Base-by-base conservation (phyloP, 2,113 vertebrate species). In the Mixornis gularis region DNA sequence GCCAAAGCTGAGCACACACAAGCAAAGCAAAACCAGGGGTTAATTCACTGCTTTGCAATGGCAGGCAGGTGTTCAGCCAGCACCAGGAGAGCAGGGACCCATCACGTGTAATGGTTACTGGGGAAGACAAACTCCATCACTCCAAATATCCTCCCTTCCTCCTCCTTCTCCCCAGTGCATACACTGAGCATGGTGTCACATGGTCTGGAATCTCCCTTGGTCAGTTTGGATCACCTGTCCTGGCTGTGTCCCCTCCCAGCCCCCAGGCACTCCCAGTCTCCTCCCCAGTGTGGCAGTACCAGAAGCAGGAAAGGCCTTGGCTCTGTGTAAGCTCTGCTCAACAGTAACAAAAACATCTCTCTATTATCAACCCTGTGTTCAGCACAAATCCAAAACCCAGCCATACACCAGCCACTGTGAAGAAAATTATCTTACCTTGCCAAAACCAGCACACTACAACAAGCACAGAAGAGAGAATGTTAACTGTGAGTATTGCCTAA, bases 101-200 rank as follows among this genome's bases (percentile, higher is more conserved):
- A n/a, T 16, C 36, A 51, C 43, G 7, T 6, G 3, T 16, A 36
- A 11, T 18, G 18, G 22, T 3, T 8, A 13, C 26, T 43, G 4
- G 26, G 6, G 15, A 43, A 32, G 29, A 27, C 49, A 49, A 87
- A 56, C 0, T 0, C 9, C 51, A 71, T 18, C 43, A 5, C 1
- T 32, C 32, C 32, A 64, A 72, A 64, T 0, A 0, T 18, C 8
- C 19, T 2, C 30, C 7, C 29, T 48, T n/a, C 29, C 24, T 29
- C 24, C 24, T 29, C 18, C 24, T 55, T 11, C 12, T 7, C 25
- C 3, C 1, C 40, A 19, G 5, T 12, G 14, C 1, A 34, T 1
- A 8, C 0, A 22, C 49, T 32, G 49, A 56, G 4, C 30, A 16
- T 6, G 43, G 10, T 56, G 17, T 13, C 21, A 10, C 16, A 14